A percentile compares a stretch with the other conserved stretches of the same genome.
Conservation (phyloP, 1,140 invertebrate genomes). For the Hydropsyche tenuis region DNA sequence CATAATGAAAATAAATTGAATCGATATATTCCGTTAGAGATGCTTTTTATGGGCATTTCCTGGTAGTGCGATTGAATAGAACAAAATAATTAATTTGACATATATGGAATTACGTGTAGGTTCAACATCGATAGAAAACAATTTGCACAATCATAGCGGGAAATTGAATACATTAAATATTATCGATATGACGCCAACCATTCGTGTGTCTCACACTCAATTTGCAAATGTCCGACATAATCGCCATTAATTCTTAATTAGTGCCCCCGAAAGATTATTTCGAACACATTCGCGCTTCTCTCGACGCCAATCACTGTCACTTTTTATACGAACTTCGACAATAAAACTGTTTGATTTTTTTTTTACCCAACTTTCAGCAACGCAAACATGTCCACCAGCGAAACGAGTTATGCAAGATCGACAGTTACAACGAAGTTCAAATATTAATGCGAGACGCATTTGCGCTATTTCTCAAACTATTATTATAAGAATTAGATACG, state of each 20-base stretch:
- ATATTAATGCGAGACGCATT: neutral
- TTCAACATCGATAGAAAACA: too few relatives aligned
- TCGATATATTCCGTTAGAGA: neutral
- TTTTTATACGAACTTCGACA: neutral
- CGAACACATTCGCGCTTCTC: neutral
- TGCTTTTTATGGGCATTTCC: neutral
- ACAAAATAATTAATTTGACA: too few relatives aligned
- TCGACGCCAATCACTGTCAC: neutral
- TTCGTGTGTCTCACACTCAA: too few relatives aligned
- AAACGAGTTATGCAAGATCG: slow-evolving; percentile 2
- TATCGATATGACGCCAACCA: too few relatives aligned
- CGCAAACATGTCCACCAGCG: neutral
- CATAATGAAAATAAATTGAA: neutral
- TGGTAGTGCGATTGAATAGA: too few relatives aligned
- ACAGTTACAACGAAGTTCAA: neutral
- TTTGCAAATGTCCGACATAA: neutral
- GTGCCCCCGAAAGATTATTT: neutral
- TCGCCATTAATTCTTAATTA: neutral
- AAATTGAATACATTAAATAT: too few relatives aligned
- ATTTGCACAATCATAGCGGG: too few relatives aligned
- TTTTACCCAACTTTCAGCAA: neutral
- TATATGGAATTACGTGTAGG: too few relatives aligned
- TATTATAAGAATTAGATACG: too few relatives aligned
- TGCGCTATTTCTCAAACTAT: too few relatives aligned
- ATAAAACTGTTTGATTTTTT: neutral